Base-by-base conservation (phyloP, 2,797 vertebrate genomes). In the Sebastes aleutianus region DNA sequence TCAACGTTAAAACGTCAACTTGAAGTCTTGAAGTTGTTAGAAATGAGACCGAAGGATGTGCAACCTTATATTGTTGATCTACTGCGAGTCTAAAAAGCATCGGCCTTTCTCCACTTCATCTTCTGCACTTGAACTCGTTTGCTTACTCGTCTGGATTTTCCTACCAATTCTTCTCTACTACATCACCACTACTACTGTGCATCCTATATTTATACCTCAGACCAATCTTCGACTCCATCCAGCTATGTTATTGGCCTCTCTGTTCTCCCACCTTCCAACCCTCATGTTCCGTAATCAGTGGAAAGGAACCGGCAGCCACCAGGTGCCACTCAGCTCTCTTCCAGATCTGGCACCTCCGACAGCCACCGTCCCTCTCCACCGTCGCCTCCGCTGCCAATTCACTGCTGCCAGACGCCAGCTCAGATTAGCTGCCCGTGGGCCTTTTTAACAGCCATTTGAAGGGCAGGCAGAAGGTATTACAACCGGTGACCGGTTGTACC, bases 381-480 rank as follows among this genome's bases (percentile, higher is more conserved):
- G 56, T 68, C 77, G 16, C 72, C 68, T 63, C 57, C 5, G 13
- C 86, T 85, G 76, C 84, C 85, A 83, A 53, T 62, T 85, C 75
- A 29, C 47, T 2, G 2, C 57, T 29, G 53, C 78, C 65, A 78
- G 80, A 82, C 74, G 31, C 65, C 76, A 84, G 80, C 77, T 61
- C 64, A 85, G 50, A 86, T 89, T 79, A 82, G 76, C 85, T 77
- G 78, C 88, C 78, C 3, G 24, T 61, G 74, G 80, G 84, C 57
- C 85, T 84, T 82, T 89, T 86, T 83, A 89, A 81, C 72, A 69
- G 79, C 76, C 66, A 73, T 80, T 76, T 84, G 80, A 85, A 87
- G 82, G 82, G 63, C 76, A 63, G 73, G 69, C 61, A 79, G 73
- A 86, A 74, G 69, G 70, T 80, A 76, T 81, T 83, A 83, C 71